phyloP scores from a whole-genome alignment of 2,113 vertebrate species.

The Catharus fuscescens region DNA sequence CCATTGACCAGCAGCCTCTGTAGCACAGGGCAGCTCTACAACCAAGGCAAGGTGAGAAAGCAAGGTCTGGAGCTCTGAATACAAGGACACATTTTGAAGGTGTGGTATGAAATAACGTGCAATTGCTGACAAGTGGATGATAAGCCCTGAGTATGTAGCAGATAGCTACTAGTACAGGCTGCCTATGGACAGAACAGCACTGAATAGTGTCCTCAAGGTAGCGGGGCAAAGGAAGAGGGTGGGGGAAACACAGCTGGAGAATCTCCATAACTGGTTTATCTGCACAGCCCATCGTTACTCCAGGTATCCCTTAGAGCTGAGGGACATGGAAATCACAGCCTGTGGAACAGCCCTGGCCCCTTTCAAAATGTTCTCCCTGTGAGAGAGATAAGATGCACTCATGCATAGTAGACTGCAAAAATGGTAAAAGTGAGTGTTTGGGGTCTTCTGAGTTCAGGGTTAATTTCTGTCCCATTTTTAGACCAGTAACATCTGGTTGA shows the following conservation, averaged over 20 bases:
- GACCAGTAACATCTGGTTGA: not conserved
- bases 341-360: not conserved
- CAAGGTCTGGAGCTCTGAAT: not conserved
- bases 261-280: not conserved
- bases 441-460: not conserved
- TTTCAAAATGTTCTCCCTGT: not conserved
- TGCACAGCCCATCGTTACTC: fast-evolving
- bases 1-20: not conserved
- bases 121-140: not conserved
- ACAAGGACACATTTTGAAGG: not conserved
- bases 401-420: not conserved
- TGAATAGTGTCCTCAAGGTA: not conserved
- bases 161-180: not conserved
- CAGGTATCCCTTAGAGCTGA: not conserved
- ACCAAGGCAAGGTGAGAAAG: fast-evolving
- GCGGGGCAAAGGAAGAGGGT: not conserved
- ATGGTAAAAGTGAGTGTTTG: not conserved
- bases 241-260: not conserved
- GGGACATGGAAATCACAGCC: not conserved
- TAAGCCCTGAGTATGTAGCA: not conserved
- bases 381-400: not conserved
- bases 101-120: not conserved
- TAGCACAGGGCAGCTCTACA: not conserved
- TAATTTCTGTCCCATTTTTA: conserved; percentile 20
- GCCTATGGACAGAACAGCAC: not conserved